Base-by-base conservation (phyloP, 2,888 invertebrate genomes). In the Lasioglossum villosulum region DNA sequence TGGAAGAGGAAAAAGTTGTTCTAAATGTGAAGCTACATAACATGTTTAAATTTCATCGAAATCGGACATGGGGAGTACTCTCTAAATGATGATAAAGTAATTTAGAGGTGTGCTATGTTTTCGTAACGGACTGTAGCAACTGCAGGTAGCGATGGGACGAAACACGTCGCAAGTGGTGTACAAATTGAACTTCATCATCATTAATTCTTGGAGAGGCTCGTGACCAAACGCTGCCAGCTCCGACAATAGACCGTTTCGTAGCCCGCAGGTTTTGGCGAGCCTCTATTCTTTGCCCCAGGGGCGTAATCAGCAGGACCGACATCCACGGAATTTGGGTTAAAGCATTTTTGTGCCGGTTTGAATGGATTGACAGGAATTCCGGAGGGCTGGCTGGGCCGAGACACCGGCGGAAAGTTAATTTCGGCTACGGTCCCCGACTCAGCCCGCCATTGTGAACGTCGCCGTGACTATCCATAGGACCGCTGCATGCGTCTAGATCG, bases 301-400 rank as follows among this genome's bases (percentile, higher is more conserved):
- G 74, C 82, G 81, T 87, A 90, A 91, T 90, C 86, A 86, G 84
- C 77, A 80, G 80, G 88, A 83, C 86, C 86, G 86, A 88, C n/a
- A n/a, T 90, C 89, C 85, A 71, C 63, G 39, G 87, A 85, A 92
- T 92, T 89, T 89, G 82, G 92, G 89, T 91, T 91, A 79, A 88
- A 88, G 83, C 82, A 86, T 90, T 86, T 83, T 77, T 80, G 30
- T 73, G 73, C n/a, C 66, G 72, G 34, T 37, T 63, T 16, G 59
- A 80, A 72, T 52, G 76, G 70, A 79, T 84, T 52, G 78, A 48
- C 82, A 27, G 72, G 56, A 34, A 56, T 37, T 10, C 80, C 48
- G 39, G 19, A 39, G 66, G 59, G 16, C 34, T 23, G 16, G 48
- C 8, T 4, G 37, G 14, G 19, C 27, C 16, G 27, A 59, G 42